These are phyloP conservation scores for Cheilosia vernalis DNA, from an alignment of 2,888 invertebrate genomes.

Conservation along the genomic window DNA sequence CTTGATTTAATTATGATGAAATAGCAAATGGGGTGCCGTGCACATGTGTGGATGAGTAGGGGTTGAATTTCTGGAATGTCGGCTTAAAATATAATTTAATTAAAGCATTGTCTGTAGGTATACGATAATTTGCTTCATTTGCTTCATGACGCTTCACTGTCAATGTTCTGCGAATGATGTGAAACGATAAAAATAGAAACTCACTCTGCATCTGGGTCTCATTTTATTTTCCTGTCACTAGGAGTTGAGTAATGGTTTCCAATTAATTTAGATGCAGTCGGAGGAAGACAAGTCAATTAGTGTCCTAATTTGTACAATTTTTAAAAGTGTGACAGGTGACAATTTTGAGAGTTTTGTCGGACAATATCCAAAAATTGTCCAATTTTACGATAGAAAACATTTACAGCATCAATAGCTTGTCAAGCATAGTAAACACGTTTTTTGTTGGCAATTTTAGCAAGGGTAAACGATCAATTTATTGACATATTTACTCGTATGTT, in stretches of 20 bases:
- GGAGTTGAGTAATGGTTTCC: neutral
- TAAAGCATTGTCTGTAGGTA: constrained; percentile 2
- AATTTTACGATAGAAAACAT: no score
- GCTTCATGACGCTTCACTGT: constrained; percentile 25
- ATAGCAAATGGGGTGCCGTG: constrained; percentile 10
- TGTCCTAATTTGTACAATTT: no score
- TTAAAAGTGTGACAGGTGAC: no score
- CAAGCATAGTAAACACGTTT: no score
- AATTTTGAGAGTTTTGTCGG: no score
- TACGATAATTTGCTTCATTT: no score
- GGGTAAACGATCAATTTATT: no score
- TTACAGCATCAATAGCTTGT: no score
- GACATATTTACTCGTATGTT: no score
- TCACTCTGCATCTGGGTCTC: neutral
- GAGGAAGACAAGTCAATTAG: no score
- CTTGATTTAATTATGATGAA: constrained; percentile 27
- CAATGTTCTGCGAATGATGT: constrained; percentile 9
- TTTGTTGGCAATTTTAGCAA: no score
- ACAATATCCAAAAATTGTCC: no score
- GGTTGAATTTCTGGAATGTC: constrained; percentile 31
- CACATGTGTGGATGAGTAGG: constrained; percentile 10
- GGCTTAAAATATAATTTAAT: constrained; percentile 46
- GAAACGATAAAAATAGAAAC: neutral
- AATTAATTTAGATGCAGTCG: neutral
- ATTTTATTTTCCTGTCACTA: neutral